These are phyloP conservation scores for Myrmophylax atrothorax DNA, from an alignment of 2,113 vertebrate species.

Conservation along the genomic window DNA sequence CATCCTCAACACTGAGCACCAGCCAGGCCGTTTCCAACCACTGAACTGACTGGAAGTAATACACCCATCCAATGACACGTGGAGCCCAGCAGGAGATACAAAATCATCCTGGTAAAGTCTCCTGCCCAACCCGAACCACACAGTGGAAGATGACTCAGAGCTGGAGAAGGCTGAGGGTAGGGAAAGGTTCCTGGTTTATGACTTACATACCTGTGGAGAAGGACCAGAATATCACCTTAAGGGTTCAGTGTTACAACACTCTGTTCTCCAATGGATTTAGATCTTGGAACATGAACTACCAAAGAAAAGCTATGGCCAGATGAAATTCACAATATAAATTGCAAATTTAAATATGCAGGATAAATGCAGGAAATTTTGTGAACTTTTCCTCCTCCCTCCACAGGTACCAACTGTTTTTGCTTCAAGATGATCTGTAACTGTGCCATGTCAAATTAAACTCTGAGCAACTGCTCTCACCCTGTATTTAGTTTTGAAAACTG, in stretches of 20 bases:
- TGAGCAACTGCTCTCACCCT: not conserved
- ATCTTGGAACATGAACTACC: not conserved
- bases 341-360: not conserved
- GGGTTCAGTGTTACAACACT: not conserved
- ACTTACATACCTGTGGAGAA: not conserved
- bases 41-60: not conserved
- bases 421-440: not conserved
- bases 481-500: not conserved
- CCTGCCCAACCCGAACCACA: not conserved
- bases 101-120: not conserved
- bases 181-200: not conserved
- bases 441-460: not conserved
- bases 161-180: not conserved
- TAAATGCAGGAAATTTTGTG: not conserved
- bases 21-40: accelerated
- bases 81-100: not conserved
- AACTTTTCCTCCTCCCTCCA: not conserved
- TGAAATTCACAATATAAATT: not conserved
- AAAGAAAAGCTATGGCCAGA: not conserved
- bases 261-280: not conserved
- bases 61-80: accelerated
- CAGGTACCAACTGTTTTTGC: not conserved
- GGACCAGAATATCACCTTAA: not conserved
- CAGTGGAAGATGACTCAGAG: not conserved
- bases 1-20: not conserved